Evolutionary conservation across 2,113 vertebrate genomes (phyloP).

Genomic region (Zosterops pallidus): DNA sequence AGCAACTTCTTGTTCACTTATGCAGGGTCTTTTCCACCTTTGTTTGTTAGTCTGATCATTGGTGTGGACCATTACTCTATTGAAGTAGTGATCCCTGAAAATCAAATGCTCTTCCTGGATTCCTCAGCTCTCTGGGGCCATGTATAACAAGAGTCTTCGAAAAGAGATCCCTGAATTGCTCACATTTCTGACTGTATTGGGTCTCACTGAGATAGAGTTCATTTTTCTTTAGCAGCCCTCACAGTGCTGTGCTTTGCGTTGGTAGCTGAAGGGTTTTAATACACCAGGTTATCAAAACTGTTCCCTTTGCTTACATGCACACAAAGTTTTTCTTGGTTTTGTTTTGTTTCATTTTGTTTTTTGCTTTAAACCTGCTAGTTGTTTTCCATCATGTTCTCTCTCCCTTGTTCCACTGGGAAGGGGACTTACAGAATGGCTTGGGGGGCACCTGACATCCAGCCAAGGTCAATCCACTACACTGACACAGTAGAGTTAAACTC

Average conservation of each 20-base stretch:
- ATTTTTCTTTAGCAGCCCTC: neutral
- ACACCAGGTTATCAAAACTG: neutral
- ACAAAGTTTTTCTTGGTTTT: too few species aligned
- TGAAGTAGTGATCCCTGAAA: neutral
- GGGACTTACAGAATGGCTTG: neutral
- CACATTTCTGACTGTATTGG: neutral
- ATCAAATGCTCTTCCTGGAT: neutral
- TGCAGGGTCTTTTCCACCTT: neutral
- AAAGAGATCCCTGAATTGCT: neutral
- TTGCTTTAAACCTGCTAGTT: neutral
- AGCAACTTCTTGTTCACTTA: neutral
- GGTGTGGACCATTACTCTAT: neutral
- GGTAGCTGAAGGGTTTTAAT: neutral
- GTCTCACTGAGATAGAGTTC: neutral
- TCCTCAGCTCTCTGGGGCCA: neutral
- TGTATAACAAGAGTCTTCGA: neutral
- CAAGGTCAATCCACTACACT: neutral
- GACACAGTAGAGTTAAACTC: neutral
- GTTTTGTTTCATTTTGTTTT: neutral
- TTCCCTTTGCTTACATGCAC: neutral
- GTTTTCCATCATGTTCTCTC: neutral
- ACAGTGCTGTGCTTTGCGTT: neutral
- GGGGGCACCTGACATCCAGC: neutral
- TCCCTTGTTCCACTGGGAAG: accelerated
- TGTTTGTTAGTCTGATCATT: neutral